Percentiles rank a stretch among this genome's conserved stretches.
Evolutionary conservation across 2,113 vertebrate species (phyloP).

Genomic region (Puffinus mauretanicus): DNA sequence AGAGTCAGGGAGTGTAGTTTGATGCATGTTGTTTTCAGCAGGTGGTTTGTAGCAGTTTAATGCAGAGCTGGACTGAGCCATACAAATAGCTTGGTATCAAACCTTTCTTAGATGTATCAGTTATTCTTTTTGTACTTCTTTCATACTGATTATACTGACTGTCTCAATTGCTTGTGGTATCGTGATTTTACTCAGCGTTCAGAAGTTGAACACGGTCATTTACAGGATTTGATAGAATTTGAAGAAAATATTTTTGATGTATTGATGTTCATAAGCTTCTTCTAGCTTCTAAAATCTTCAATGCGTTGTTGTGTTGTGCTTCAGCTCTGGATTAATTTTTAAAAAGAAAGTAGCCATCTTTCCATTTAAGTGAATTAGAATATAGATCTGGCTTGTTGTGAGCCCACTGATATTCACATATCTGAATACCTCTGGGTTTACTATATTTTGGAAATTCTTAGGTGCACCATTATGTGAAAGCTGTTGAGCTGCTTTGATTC

Average conservation of each 20-base stretch:
- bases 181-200: constrained; percentile 79
- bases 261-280: not conserved
- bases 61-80: too few relatives aligned
- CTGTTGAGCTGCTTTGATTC: not conserved
- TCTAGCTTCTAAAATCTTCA: not conserved
- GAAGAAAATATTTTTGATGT: constrained; percentile 80
- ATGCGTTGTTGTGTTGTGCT: not conserved
- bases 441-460: not conserved
- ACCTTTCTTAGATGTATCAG: not conserved
- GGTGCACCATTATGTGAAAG: not conserved
- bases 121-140: not conserved
- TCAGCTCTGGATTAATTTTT: not conserved
- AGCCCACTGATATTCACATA: not conserved
- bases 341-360: not conserved
- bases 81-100: not conserved
- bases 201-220: constrained; percentile 65
- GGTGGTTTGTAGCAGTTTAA: not conserved
- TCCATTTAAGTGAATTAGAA: too few relatives aligned
- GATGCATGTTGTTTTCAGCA: not conserved
- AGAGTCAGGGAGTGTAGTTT: not conserved
- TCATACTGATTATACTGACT: constrained; percentile 80
- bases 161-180: constrained; percentile 87
- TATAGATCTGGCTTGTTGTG: not conserved
- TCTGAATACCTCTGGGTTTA: not conserved
- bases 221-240: constrained; percentile 77